Evolutionary conservation across 2,797 vertebrate species (phyloP).

Genomic region (Synaphobranchus kaupii): DNA sequence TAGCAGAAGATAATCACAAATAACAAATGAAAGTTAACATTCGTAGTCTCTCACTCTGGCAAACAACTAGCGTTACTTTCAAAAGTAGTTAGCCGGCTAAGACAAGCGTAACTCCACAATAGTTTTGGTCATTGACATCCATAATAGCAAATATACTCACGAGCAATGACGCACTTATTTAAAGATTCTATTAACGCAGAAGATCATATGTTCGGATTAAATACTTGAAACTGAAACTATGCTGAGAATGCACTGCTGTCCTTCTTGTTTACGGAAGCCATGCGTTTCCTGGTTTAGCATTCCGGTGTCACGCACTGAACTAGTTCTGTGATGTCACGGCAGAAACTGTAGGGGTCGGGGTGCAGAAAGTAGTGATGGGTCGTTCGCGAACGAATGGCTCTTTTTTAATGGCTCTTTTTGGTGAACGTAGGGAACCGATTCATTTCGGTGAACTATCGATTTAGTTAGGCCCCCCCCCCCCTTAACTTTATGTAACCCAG

Average conservation of each 20-base stretch:
- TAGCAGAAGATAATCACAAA: neutral
- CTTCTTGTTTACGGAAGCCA: neutral
- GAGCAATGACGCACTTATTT: neutral
- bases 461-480: too few species aligned
- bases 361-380: too few species aligned
- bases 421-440: too few species aligned
- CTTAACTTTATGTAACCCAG: too few species aligned
- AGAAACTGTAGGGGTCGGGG: too few species aligned
- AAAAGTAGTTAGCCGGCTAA: neutral
- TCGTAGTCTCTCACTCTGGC: neutral
- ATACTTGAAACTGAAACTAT: neutral
- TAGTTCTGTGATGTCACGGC: too few species aligned
- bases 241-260: neutral
- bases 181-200: neutral
- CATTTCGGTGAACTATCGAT: too few species aligned
- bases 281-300: neutral
- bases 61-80: neutral
- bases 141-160: conserved; percentile 3
- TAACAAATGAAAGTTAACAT: neutral
- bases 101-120: neutral
- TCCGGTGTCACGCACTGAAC: too few species aligned
- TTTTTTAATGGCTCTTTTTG: too few species aligned
- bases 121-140: neutral
- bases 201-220: neutral
- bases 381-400: too few species aligned